phyloP scores from a whole-genome alignment of 2,797 vertebrate species.

The Anguilla pacifica region DNA sequence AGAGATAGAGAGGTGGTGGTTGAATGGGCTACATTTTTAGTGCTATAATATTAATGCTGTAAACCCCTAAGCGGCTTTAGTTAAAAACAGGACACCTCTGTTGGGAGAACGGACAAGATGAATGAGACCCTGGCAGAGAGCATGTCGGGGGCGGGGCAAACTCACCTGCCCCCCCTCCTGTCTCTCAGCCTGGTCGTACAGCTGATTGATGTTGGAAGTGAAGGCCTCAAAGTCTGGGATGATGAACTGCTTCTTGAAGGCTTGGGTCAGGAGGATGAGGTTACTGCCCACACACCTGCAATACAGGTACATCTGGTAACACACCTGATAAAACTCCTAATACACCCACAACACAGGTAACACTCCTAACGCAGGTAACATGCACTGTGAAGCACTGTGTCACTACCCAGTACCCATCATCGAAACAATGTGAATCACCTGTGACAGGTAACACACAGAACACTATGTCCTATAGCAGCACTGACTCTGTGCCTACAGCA shows the following conservation, averaged over 20 bases:
- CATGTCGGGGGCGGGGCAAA: not conserved
- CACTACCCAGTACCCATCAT: no score
- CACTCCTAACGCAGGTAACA: not conserved
- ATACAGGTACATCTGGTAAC: not conserved
- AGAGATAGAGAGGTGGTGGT: not conserved
- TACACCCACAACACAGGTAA: no score
- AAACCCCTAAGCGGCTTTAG: not conserved
- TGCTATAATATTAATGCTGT: not conserved
- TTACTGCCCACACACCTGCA: slow-evolving; percentile 83
- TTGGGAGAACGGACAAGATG: not conserved
- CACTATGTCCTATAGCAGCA: no score
- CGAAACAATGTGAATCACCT: no score
- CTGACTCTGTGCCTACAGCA: no score
- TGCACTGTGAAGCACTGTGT: not conserved
- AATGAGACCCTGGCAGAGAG: no score
- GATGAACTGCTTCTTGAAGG: slow-evolving; percentile 86
- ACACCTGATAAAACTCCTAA: not conserved
- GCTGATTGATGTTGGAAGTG: slow-evolving; percentile 76
- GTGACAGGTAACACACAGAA: no score
- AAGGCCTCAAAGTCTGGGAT: slow-evolving; percentile 87
- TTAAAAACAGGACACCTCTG: not conserved
- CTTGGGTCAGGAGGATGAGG: slow-evolving; percentile 83
- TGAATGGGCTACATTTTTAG: not conserved
- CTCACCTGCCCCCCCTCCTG: slow-evolving; percentile 72
- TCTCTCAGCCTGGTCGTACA: slow-evolving; percentile 72